Base-by-base conservation (phyloP, 2,888 invertebrate species). In the Cybosia mesomella region DNA sequence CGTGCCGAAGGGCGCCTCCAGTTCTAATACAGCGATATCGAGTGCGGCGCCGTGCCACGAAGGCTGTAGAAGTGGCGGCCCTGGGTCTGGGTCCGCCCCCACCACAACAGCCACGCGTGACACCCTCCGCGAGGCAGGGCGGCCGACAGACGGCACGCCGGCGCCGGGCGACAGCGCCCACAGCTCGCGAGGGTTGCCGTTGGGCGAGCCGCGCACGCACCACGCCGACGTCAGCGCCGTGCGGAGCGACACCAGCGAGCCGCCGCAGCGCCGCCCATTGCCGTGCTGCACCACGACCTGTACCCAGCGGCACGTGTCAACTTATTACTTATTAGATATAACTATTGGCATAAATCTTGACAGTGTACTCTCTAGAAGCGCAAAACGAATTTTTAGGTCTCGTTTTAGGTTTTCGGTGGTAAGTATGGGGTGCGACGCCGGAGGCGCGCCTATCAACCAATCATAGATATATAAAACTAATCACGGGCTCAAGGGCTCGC, bases 21-120 rank as follows among this genome's bases (percentile, higher is more conserved):
- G 80, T 85, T 91, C 89, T 66, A 90, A 83, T 80, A 92, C 79
- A 43, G 92, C 92, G 70, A 90, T 75, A 79, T 88, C 90, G 68
- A 70, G 65, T 68, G 70, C 81, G 64, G 71, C 79, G 75, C 75
- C 66, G 28, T 54, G 62, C 74, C 75, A 60, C 8, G 68, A 36
- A 61, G 67, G 60, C 53, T 39, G 62, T 64, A 67, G 59, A 70
- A 68, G 72, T 71, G 60, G 53, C 69, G 64, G 8, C 9, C 62
- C 63, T 36, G 70, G 64, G 62, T 58, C 64, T 64, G 65, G 60
- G 10, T 68, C 73, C 36, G 75, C 73, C 68, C 76, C 76, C n/a
- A 68, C 70, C 58, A 81, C 76, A 65, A 79, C 71, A 57, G 75
- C 77, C 55, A 75, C 67, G 59, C 79, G 75, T 67, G 74, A 74